Evolutionary conservation across 2,797 vertebrate species (phyloP), one percentile per base, ranked within the genome.

Genomic region (Carapus acus): DNA sequence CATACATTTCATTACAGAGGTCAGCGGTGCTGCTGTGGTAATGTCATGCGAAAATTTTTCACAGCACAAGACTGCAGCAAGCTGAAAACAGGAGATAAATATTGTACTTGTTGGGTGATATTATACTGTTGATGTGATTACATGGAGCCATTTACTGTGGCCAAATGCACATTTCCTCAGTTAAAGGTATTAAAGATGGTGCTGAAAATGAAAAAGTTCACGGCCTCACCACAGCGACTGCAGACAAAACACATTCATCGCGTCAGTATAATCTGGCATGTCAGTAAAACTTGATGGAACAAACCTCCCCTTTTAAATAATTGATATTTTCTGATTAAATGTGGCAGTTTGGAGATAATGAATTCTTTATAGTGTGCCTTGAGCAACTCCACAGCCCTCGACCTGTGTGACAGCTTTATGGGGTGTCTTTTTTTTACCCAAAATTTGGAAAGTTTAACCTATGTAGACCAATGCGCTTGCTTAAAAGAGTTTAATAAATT

Each of bases 401-500:
- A 79, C 92, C 90, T 88, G 85, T 75, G 78, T 85, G 92, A 91
- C 91, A 92, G 83, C 91, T 96, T 93, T 91, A 87, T 91, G 89
- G 89, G 91, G 88, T 87, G 82, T 78, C 77, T 81, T 91, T 92
- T 89, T 33, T 92, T 92, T 88, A 91, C 86, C 87, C 90, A 90
- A 91, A 93, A 91, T 92, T 96, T 92, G 90, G 89, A 91, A 97
- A 95, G 92, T 97, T 96, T 94, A 97, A 97, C 94, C 94, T 97
- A 94, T 95, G 93, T 92, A 94, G 93, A 97, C 96, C 95, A 97
- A 97, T 97, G 94, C 93, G 93, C 93, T 95, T 95, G 91, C 90
- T 97, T 97, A 96, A 96, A 94, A 97, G 95, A 97, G 93, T 97
- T 97, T 97, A 96, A 99, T 97, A 98, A 96, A 99, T 97, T 93